Evolutionary conservation across 2,888 invertebrate species (phyloP).

Genomic region (Argyresthia albistria): DNA sequence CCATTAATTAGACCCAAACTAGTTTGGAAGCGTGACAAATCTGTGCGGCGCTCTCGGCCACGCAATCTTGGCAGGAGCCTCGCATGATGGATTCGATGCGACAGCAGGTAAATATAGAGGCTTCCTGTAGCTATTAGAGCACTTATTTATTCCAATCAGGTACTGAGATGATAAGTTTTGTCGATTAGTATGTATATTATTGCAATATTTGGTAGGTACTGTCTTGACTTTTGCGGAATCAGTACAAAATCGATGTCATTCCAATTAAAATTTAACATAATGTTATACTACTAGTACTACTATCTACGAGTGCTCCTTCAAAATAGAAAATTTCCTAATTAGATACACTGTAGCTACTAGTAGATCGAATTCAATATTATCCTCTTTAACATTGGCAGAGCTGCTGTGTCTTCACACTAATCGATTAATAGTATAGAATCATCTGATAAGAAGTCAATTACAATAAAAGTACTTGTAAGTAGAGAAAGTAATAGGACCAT

Average conservation of each 20-base stretch:
- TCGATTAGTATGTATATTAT: too few relatives aligned
- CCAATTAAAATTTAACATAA: too few relatives aligned
- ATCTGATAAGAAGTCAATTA: slow-evolving; percentile 28
- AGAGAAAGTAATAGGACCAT: slow-evolving; percentile 28
- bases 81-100: slow-evolving; percentile 14
- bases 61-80: slow-evolving; percentile 26
- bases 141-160: too few relatives aligned
- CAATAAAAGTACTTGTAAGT: slow-evolving; percentile 25
- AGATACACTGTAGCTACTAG: too few relatives aligned
- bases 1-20: slow-evolving; percentile 4
- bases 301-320: too few relatives aligned
- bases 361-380: neutral
- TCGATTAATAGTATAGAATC: slow-evolving; percentile 17
- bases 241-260: too few relatives aligned
- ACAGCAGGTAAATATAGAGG: neutral
- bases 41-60: slow-evolving; percentile 13
- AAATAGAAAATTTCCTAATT: too few relatives aligned
- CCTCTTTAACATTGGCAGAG: neutral
- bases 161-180: too few relatives aligned
- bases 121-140: neutral
- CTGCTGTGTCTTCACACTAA: slow-evolving; percentile 12
- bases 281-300: too few relatives aligned
- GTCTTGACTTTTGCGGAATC: too few relatives aligned
- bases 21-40: slow-evolving; percentile 31
- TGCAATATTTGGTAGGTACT: too few relatives aligned